Evolutionary conservation across 1,140 invertebrate genomes (phyloP), one percentile per base, ranked within the genome.

Genomic region (Penaeus indicus): DNA sequence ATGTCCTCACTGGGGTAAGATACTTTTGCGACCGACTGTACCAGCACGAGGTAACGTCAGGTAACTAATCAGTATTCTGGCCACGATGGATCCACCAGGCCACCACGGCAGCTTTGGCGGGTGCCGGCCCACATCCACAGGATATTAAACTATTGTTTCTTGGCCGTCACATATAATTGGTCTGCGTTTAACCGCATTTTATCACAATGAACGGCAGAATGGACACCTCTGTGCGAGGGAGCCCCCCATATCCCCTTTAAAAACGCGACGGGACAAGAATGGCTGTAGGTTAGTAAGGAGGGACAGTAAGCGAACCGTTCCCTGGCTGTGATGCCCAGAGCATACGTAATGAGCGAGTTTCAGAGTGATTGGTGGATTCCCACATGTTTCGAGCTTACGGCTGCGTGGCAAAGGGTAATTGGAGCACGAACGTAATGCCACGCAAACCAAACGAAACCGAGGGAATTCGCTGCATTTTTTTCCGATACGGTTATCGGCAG

Each of bases 291-390:
- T 88, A 88, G 86, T 88, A 67, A 88, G 86, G 86, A 88, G 47
- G 27, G 86, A 88, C 86, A 82, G 86, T 88, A 88, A 88, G 86
- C 67, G 32, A 62, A 88, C 86, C 79, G 86, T 88, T 88, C 69
- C 80, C 75, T 72, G 80, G 69, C 38, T 64, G 67, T 22, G 79
- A 60, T 62, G 86, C 86, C 86, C 79, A 7, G 25, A 88, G 86
- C 86, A 88, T 88, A 83, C 80, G 79, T 88, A 83, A 83, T 88
- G 86, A 83, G 67, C 60, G 86, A 77, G 86, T 22, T 82, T 82
- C 64, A 69, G 62, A 62, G 38, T 61, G 86, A 75, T 61, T 82
- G 67, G 67, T 88, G 54, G 32, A 27, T n/a, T 62, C 67, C 64
- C 80, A 77, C 69, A 61, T 27, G 47, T 38, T 75, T 85, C 2